These are phyloP conservation scores for Metallyticus violacea DNA, from an alignment of 2,888 invertebrate species.

Conservation along the genomic window DNA sequence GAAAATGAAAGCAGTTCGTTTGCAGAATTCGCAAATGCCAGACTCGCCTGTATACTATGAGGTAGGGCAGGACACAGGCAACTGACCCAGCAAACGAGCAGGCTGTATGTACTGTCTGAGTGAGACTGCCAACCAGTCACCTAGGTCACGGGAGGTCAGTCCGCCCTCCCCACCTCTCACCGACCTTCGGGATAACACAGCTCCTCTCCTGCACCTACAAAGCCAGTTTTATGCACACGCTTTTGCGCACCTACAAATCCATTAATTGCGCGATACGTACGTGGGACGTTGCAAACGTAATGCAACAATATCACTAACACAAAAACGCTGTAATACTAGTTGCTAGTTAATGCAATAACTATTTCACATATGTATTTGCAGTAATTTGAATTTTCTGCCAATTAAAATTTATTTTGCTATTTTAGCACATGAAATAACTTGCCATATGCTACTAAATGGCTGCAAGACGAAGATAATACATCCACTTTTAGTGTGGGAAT, in stretches of 20 bases:
- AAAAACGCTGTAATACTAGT: no score
- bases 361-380: no score
- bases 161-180: neutral
- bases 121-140: neutral
- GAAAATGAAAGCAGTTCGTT: neutral
- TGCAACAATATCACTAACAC: no score
- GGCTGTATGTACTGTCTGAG: neutral
- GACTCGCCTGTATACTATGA: neutral
- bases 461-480: no score
- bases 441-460: no score
- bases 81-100: neutral
- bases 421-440: no score
- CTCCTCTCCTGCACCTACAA: neutral
- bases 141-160: neutral
- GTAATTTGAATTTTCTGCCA: no score
- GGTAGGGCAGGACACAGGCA: neutral
- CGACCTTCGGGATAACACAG: neutral
- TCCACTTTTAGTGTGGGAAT: no score
- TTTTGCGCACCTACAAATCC: neutral
- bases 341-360: no score
- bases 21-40: neutral
- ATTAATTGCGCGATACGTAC: neutral
- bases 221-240: neutral
- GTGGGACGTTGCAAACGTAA: no score
- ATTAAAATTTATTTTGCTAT: no score